Conservation (phyloP, 2,797 vertebrate species). For the Gymnothorax javanicus region DNA sequence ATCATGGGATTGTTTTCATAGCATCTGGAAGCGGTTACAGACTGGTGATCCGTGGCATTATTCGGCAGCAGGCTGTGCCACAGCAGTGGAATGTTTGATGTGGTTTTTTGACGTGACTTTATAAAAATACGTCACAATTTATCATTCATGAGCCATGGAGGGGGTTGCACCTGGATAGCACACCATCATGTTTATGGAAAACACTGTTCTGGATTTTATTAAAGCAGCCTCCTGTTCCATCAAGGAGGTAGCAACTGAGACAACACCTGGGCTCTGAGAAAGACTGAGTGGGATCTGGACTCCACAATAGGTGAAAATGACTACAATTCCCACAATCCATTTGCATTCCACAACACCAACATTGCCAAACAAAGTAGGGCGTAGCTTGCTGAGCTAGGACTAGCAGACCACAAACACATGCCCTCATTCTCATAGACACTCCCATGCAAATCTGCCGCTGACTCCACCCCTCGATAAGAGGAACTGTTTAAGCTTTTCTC, state of each 20-base stretch:
- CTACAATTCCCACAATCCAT: constrained; percentile 1
- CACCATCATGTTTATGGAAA: constrained; percentile 14
- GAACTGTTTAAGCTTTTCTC: too few species aligned
- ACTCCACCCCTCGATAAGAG: too few species aligned
- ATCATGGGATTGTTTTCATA: background rate
- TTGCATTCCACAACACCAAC: background rate
- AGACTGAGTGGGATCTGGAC: background rate
- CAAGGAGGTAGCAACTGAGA: background rate
- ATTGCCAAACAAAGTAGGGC: too few species aligned
- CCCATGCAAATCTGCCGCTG: too few species aligned
- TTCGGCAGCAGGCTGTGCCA: background rate
- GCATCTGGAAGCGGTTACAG: background rate
- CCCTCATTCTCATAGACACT: background rate
- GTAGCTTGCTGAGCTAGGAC: too few species aligned
- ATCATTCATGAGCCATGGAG: background rate
- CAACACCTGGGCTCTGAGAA: background rate
- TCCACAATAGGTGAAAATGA: background rate
- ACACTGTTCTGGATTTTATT: constrained; percentile 19
- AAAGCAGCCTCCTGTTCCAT: background rate
- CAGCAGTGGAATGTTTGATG: background rate
- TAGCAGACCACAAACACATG: too few species aligned
- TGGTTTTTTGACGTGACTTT: background rate
- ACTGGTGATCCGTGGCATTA: background rate
- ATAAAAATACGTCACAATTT: background rate
- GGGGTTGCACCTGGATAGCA: background rate